Conservation (phyloP, 2,888 invertebrate species). For the Caenorhabditis doughertyi region DNA sequence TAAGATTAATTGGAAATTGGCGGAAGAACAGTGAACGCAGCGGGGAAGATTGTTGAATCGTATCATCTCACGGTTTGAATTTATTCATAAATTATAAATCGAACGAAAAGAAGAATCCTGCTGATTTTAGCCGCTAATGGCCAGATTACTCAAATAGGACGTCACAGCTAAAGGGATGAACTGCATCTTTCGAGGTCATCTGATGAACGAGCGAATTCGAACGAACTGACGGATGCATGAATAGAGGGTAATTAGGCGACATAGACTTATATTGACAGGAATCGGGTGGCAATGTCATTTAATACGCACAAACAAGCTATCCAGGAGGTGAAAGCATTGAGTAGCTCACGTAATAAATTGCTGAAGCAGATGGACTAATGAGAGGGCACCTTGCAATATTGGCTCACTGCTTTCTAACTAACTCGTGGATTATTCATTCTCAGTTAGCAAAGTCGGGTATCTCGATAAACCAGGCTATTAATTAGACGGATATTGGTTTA, state of each 20-base stretch:
- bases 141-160: conserved; percentile 33
- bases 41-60: not conserved
- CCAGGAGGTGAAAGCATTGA: conserved; percentile 17
- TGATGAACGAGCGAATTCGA: conserved; percentile 27
- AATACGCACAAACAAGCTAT: conserved; percentile 53
- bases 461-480: no score
- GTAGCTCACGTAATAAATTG: conserved; percentile 54
- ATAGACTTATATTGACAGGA: conserved; percentile 50
- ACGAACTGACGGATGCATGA: conserved; percentile 36
- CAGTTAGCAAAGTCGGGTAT: no score
- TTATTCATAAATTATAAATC: conserved; percentile 16
- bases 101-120: not conserved
- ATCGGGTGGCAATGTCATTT: conserved; percentile 31
- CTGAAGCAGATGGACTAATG: conserved; percentile 33
- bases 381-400: conserved; percentile 22
- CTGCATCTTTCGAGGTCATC: conserved; percentile 45
- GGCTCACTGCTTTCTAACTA: not conserved
- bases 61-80: conserved; percentile 33
- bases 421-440: no score
- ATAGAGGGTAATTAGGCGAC: conserved; percentile 56
- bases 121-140: conserved; percentile 56
- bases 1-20: conserved; percentile 52
- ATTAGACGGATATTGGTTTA: no score
- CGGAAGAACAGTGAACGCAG: conserved; percentile 42
- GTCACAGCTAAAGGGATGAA: conserved; percentile 39